phyloP scores from a whole-genome alignment of 2,888 invertebrate species.

The Orthosia gracilis region DNA sequence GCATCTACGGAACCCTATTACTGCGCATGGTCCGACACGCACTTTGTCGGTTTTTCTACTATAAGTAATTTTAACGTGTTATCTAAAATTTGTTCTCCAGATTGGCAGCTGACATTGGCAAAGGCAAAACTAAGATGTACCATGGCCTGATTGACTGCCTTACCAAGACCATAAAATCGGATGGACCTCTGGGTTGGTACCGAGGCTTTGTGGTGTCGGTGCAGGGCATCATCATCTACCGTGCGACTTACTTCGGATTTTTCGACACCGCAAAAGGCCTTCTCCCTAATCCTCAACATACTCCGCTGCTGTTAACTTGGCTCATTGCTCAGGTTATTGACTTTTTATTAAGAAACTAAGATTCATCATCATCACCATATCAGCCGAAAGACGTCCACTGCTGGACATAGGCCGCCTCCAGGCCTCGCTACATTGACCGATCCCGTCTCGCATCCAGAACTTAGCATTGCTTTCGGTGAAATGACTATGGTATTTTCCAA shows the following conservation, averaged over 20 bases:
- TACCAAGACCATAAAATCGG: conserved; percentile 95
- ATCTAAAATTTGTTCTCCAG: conserved; percentile 63
- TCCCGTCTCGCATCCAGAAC: too few species aligned
- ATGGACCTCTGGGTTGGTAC: conserved; percentile 96
- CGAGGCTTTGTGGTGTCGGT: conserved; percentile 98
- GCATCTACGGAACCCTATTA: too few species aligned
- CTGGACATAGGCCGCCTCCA: too few species aligned
- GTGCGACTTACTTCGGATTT: conserved; percentile 98
- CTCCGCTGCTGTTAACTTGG: conserved; percentile 97
- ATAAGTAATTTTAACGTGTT: not conserved
- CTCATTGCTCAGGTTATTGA: conserved; percentile 94
- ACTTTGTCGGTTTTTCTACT: too few species aligned
- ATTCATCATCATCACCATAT: too few species aligned
- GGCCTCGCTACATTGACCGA: too few species aligned
- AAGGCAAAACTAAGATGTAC: conserved; percentile 92
- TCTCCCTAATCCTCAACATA: conserved; percentile 97
- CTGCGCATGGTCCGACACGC: too few species aligned
- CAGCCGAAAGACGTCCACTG: too few species aligned
- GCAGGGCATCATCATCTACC: conserved; percentile 98
- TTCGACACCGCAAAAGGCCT: conserved; percentile 98
- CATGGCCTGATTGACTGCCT: conserved; percentile 96
- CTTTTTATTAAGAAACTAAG: too few species aligned
- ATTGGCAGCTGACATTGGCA: conserved; percentile 95
- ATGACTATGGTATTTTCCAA: too few species aligned
- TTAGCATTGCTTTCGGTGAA: too few species aligned